Evolutionary conservation across 2,888 invertebrate genomes (phyloP).

Genomic region (Polydrusus pterygomalis): DNA sequence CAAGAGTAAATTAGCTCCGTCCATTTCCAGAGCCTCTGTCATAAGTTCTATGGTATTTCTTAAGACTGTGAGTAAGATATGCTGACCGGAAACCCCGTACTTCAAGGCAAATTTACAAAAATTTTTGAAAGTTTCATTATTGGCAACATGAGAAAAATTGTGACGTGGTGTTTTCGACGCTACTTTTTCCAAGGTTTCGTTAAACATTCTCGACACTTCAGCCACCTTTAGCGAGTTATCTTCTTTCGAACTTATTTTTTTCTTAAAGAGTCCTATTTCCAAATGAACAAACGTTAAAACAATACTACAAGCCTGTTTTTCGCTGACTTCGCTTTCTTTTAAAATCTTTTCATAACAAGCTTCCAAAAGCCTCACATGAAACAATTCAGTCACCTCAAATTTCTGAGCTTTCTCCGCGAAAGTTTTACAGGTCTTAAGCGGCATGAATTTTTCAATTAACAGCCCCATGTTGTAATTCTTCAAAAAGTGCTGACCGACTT

Average conservation of each 20-base stretch:
- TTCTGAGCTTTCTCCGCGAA: constrained; percentile 78
- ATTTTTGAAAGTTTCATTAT: constrained; percentile 75
- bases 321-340: constrained; percentile 66
- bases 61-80: constrained; percentile 71
- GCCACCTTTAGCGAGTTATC: constrained; percentile 57
- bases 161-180: constrained; percentile 31
- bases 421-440: constrained; percentile 74
- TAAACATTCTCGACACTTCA: constrained; percentile 58
- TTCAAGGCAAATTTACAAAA: constrained; percentile 81
- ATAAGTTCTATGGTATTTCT: constrained; percentile 76
- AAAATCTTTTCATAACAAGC: constrained; percentile 75
- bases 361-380: constrained; percentile 76
- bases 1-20: constrained; percentile 76
- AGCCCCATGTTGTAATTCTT: constrained; percentile 77
- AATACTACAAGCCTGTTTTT: constrained; percentile 74
- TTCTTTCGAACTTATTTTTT: constrained; percentile 59
- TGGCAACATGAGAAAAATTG: constrained; percentile 59
- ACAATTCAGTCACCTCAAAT: constrained; percentile 77
- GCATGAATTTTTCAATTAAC: constrained; percentile 78
- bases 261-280: constrained; percentile 73
- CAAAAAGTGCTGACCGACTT: constrained; percentile 79
- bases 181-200: constrained; percentile 56
- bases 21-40: constrained; percentile 71
- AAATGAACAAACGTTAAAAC: constrained; percentile 76
- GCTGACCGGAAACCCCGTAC: constrained; percentile 73